Evolutionary conservation across 2,888 invertebrate genomes (phyloP).

Genomic region (Notodonta dromedarius): DNA sequence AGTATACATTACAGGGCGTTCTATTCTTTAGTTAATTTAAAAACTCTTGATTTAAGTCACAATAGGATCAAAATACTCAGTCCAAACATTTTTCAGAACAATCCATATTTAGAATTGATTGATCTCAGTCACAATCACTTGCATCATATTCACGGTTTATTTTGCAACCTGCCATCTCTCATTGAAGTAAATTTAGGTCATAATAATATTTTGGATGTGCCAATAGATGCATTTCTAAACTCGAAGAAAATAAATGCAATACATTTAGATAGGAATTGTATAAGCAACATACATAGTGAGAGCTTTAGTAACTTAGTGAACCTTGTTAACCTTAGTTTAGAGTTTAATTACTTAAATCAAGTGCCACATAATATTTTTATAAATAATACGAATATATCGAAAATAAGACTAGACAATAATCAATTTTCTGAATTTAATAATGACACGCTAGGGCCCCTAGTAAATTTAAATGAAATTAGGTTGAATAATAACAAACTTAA

Average conservation of each 20-base stretch:
- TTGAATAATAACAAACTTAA: slow-evolving; percentile 93
- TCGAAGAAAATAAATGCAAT: slow-evolving; percentile 91
- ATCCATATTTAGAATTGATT: slow-evolving; percentile 90
- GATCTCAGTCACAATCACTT: slow-evolving; percentile 96
- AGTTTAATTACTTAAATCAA: slow-evolving; percentile 92
- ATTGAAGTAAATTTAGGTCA: slow-evolving; percentile 92
- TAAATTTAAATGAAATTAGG: slow-evolving; percentile 90
- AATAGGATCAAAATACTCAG: slow-evolving; percentile 93
- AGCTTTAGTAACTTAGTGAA: slow-evolving; percentile 90
- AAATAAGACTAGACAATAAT: slow-evolving; percentile 94
- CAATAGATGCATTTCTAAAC: slow-evolving; percentile 92
- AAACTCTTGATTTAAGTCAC: slow-evolving; percentile 93
- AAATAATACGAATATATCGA: slow-evolving; percentile 89
- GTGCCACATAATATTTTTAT: slow-evolving; percentile 91
- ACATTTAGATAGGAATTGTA: slow-evolving; percentile 94
- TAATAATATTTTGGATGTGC: slow-evolving; percentile 95
- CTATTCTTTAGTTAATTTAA: slow-evolving; percentile 88
- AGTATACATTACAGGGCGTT: slow-evolving; percentile 92
- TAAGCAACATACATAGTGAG: slow-evolving; percentile 91
- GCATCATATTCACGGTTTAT: slow-evolving; percentile 93
- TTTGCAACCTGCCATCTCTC: slow-evolving; percentile 91
- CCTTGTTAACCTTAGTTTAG: slow-evolving; percentile 91
- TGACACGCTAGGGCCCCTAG: slow-evolving; percentile 90
- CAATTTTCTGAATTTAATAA: slow-evolving; percentile 90
- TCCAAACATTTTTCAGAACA: slow-evolving; percentile 89